Conservation (phyloP, 2,797 vertebrate genomes). For the Sebastolobus altivelis region DNA sequence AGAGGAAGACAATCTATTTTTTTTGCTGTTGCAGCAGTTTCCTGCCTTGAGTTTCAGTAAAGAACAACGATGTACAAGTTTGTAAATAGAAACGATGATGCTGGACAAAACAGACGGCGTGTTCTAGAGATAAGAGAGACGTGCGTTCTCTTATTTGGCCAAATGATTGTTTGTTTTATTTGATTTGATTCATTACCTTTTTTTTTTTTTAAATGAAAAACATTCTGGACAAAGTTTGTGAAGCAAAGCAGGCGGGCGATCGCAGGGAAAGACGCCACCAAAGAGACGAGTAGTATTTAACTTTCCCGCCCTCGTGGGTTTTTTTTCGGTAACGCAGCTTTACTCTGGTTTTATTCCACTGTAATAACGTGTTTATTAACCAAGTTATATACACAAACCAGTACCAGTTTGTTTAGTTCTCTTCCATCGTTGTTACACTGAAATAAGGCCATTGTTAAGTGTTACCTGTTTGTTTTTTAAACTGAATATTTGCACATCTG, state of each 20-base stretch:
- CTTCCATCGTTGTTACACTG: background rate
- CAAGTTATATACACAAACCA: too few relatives aligned
- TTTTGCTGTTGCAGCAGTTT: constrained; percentile 29
- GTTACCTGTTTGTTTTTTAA: constrained; percentile 39
- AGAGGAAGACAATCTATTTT: constrained; percentile 42
- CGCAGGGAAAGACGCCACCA: constrained; percentile 45
- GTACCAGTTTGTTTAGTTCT: background rate
- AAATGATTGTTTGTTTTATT: constrained; percentile 65
- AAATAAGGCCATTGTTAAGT: constrained; percentile 2
- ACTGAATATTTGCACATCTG: constrained; percentile 63
- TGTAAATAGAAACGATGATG: constrained; percentile 89
- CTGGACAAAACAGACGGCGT: constrained; percentile 11
- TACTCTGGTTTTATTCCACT: constrained; percentile 27
- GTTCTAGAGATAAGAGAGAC: constrained; percentile 22
- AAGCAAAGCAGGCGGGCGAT: background rate
- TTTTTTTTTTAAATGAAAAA: constrained; percentile 17
- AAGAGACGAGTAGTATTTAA: constrained; percentile 65
- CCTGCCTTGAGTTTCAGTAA: constrained; percentile 40
- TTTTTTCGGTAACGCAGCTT: background rate
- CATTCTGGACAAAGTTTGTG: constrained; percentile 31
- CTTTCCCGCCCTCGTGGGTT: constrained; percentile 10
- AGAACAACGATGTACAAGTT: constrained; percentile 62
- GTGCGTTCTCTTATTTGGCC: constrained; percentile 36
- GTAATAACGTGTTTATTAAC: background rate
- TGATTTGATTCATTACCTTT: constrained; percentile 21